Base-by-base conservation (phyloP, 1,140 invertebrate genomes). In the Chelonus insularis region DNA sequence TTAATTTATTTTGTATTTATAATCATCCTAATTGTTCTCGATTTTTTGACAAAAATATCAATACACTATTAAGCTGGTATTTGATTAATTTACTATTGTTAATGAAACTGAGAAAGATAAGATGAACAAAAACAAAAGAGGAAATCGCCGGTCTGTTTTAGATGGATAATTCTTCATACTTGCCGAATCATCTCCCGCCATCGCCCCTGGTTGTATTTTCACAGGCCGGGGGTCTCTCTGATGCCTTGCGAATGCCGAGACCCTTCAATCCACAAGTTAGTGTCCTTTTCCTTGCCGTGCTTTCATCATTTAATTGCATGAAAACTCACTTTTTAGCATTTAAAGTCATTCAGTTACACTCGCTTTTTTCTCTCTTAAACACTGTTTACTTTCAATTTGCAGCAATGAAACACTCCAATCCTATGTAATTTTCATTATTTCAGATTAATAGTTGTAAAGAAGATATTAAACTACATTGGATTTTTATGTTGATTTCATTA, bases 161-260 rank as follows among this genome's bases (percentile, higher is more conserved):
- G 80, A 88, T 88, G 86, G 87, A 88, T 76, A 88, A 86, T 80
- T 86, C 86, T 63, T 82, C 86, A 48, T 88, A 87, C 73, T 83
- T 87, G 72, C 86, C 87, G 63, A 88, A 87, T 72, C 88, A 90
- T 76, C 82, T 91, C 73, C 87, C 88, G 77, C 90, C 90, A 69
- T 89, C 90, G 64, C 87, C 88, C 73, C 82, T 92, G 75, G 91
- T 93, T 81, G 90, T 93, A 58, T 87, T 93, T 75, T 91, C 90
- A 64, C 89, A 91, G 80, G 87, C 88, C 72, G 87, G 86, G 71
- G 86, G 86, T 64, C 84, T 89, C 74, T 86, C 89, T 73, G 89
- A 91, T 77, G 88, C 87, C 65, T 82, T 89, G 69, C 83, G 87
- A 83, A 87, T 89, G 82, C 87, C 89, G 83, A 84, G 88, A 81